Percentiles rank a stretch among this genome's conserved stretches.
phyloP scores from a whole-genome alignment of 2,113 vertebrate species.

The Aldabrachelys gigantea region DNA sequence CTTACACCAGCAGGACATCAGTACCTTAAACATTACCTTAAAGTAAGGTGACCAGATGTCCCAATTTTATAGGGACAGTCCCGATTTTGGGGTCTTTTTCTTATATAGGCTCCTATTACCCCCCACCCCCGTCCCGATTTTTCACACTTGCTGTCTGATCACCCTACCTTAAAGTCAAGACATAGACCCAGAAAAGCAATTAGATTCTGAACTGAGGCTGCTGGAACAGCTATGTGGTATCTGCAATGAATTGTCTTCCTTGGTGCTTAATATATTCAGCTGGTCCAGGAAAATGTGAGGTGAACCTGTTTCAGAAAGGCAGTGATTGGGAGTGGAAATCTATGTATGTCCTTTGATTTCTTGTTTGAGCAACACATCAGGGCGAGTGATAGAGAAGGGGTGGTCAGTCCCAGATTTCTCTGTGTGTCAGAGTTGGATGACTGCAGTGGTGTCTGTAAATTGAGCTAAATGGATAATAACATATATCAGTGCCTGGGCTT shows the following conservation, averaged over 20 bases:
- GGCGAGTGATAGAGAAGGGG: background rate
- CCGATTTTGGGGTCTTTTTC: too few relatives aligned
- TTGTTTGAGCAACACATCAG: background rate
- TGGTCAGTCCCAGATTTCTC: background rate
- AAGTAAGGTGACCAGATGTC: background rate
- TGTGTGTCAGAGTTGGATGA: rapidly evolving
- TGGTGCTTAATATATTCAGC: background rate
- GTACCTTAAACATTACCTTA: too few relatives aligned
- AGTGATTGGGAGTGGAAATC: background rate
- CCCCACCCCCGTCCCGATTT: too few relatives aligned
- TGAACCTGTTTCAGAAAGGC: background rate
- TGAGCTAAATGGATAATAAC: background rate
- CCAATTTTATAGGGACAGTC: too few relatives aligned
- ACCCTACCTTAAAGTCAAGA: background rate
- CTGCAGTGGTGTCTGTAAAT: rapidly evolving
- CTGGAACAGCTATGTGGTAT: background rate
- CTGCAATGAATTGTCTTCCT: background rate
- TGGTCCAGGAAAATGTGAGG: background rate
- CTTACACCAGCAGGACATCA: background rate
- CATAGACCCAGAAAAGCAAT: background rate
- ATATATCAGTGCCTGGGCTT: background rate
- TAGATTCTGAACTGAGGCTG: background rate
- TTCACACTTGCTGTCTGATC: too few relatives aligned
- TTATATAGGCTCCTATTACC: too few relatives aligned
- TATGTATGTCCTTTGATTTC: background rate